Base-by-base conservation (phyloP, 2,797 vertebrate genomes). In the Spondyliosoma cantharus region DNA sequence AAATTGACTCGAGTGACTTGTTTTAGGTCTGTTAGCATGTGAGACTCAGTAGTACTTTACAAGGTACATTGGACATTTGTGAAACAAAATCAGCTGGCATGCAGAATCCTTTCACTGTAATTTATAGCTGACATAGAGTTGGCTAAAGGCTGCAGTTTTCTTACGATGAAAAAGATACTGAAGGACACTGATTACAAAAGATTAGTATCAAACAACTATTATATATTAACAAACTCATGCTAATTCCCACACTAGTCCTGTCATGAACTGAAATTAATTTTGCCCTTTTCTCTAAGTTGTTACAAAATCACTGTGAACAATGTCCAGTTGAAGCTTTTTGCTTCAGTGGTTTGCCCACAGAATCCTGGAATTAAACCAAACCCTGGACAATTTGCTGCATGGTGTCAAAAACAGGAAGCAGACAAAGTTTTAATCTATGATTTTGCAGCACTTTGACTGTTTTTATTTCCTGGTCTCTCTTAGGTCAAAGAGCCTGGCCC, bases 401-500 rank as follows among this genome's bases (percentile, higher is more conserved):
- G 5, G 29, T 49, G 37, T 54, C 25, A 64, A 48, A 48, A 57
- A 45, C 65, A 25, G 42, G 24, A 52, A 59, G 48, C 42, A 46
- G 27, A 15, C 3, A 19, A 25, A 56, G 14, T 43, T 29, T 25
- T 42, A 54, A 27, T 27, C 2, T 12, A 16, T 29, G 1, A 12
- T 32, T 20, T 29, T 72, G 42, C 24, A 22, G 5, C 19, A 24
- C 24, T 80, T 42, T 52, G 37, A 43, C 61, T 25, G n/a, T 71
- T 67, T 65, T 48, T 9, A 42, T 64, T 59, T 59, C 20, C n/a
- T 65, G 56, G 77, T 71, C 0, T 78, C 16, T 80, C 76, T 7
- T 81, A 99, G 98, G 91, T 97, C 97, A 74, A 97, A 96, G 93
- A 97, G 97, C 86, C 92, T 98, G 16, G 97, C 96, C 78, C 92